Evolutionary conservation across 2,113 vertebrate genomes (phyloP).

Genomic region (Pandion haliaetus): DNA sequence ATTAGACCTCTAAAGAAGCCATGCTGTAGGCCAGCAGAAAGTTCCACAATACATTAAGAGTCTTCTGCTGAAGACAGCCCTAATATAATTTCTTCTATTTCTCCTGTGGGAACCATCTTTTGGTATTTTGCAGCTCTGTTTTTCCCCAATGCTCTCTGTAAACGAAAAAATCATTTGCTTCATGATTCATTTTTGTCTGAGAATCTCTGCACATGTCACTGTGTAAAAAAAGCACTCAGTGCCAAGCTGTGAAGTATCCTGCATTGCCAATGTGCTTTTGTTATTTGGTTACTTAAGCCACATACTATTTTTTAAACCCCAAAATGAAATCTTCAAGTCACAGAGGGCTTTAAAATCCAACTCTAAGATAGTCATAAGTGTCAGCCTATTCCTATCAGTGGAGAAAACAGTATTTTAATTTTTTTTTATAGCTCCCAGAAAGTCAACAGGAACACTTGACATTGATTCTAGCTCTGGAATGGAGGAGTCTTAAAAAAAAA

Average conservation of each 20-base stretch:
- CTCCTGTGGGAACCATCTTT: not conserved
- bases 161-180: not conserved
- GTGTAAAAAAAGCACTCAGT: not conserved
- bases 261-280: not conserved
- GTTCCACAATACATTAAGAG: not conserved
- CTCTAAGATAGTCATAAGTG: not conserved
- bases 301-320: accelerated
- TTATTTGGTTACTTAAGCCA: not conserved
- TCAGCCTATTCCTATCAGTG: not conserved
- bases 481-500: not conserved
- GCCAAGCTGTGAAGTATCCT: not conserved
- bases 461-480: not conserved
- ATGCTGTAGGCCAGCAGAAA: not conserved
- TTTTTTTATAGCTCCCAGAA: not conserved
- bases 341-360: not conserved
- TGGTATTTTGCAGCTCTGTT: not conserved
- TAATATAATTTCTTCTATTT: not conserved
- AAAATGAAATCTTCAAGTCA: not conserved
- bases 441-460: not conserved
- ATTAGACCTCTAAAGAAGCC: not conserved
- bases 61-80: not conserved
- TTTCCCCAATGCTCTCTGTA: not conserved
- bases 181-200: conserved; percentile 36
- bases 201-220: conserved; percentile 20
- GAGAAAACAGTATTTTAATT: not conserved